Base-by-base conservation (phyloP, 1,140 invertebrate species). In the Mylabris phalerata region DNA sequence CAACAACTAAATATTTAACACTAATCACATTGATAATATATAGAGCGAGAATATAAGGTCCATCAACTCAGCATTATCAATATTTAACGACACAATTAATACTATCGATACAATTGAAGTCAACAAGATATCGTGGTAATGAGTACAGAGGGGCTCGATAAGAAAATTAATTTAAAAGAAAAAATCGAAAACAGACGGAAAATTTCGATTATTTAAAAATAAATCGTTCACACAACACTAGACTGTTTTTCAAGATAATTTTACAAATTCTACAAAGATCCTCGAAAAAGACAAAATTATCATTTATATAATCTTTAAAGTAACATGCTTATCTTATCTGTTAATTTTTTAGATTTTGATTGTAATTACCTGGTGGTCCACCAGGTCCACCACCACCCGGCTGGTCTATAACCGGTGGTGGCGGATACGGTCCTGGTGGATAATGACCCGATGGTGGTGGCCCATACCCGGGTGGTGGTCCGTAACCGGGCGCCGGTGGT, bases 401-500 rank as follows among this genome's bases (percentile, higher is more conserved):
- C 45, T 63, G 61, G 43, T 57, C 57, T 9, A 57, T 39, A 26
- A 57, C 32, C 1, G 57, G 57, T 46, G 48, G 57, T 24, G 52
- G 44, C 6, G 41, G 48, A 42, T 42, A 42, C 0, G 41, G 38
- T 9, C 46, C 25, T 52, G 39, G 41, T 48, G 46, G 49, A 9
- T 48, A 54, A 9, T 50, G 25, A 5, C 47, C 38, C 0, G 44
- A 45, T 44, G 48, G 44, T 43, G 60, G 60, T 10, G 55, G 40
- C 9, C 50, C 38, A 7, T 44, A 38, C 5, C 48, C 59, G 27
- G 24, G 54, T 10, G 59, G 61, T 4, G 60, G 61, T 2, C 47
- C 57, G 48, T 61, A 60, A 9, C 64, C 62, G n/a, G 62, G 64
- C 24, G 55, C 42, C 19, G 60, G 50, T 25, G 50, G 48, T 51